phyloP scores from a whole-genome alignment of 2,113 vertebrate species.

The Mormoops blainvillei region DNA sequence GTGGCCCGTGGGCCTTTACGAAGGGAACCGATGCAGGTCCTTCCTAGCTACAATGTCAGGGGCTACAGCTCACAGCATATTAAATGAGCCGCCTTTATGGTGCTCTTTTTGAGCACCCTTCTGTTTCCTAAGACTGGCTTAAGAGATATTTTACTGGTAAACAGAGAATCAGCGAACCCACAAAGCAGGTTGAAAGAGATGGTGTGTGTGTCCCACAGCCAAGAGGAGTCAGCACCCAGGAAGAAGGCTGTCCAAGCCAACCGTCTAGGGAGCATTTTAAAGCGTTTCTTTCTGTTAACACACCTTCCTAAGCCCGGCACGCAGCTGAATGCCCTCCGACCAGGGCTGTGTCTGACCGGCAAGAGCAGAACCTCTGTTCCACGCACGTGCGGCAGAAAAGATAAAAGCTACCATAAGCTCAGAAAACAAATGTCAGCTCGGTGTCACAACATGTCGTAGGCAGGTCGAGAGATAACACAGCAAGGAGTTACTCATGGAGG shows the following conservation, averaged over 20 bases:
- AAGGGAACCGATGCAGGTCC: neutral
- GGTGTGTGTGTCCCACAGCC: neutral
- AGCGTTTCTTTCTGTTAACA: neutral
- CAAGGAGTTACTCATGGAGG: neutral
- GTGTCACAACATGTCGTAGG: neutral
- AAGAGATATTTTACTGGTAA: neutral
- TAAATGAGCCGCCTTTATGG: neutral
- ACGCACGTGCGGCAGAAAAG: neutral
- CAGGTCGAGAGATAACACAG: neutral
- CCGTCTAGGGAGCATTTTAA: neutral
- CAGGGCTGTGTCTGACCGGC: neutral
- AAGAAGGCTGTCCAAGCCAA: neutral
- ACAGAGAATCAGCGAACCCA: constrained; percentile 28
- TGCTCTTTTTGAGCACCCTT: constrained; percentile 6
- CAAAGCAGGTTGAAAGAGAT: neutral
- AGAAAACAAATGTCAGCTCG: neutral
- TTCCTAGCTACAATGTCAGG: neutral
- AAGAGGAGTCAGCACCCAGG: neutral
- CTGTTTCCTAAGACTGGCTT: constrained; percentile 2
- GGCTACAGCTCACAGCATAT: neutral
- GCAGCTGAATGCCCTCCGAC: neutral
- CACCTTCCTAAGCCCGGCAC: neutral
- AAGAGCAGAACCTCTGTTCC: neutral
- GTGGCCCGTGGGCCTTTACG: neutral
- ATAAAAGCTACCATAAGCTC: neutral